Percentiles rank a stretch among this genome's conserved stretches.
Evolutionary conservation across 1,140 invertebrate genomes (phyloP).

Genomic region (Dendroctonus ponderosae): DNA sequence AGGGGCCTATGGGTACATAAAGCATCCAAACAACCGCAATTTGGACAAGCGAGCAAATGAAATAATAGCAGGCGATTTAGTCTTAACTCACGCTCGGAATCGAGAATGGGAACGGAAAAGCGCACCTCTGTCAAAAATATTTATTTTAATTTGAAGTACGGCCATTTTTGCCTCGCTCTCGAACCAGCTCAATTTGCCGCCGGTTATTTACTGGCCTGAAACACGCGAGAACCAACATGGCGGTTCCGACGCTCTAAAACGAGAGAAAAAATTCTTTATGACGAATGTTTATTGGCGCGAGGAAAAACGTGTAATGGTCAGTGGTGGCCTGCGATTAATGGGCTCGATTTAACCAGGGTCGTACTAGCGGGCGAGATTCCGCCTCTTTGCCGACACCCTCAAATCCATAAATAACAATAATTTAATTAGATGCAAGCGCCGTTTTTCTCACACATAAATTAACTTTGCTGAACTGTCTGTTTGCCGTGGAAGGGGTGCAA

Average conservation of each 20-base stretch:
- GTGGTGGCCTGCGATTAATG: slow-evolving; percentile 1
- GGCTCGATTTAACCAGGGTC: not conserved
- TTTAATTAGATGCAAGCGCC: no score
- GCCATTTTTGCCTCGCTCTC: slow-evolving; percentile 15
- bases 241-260: slow-evolving; percentile 7
- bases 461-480: no score
- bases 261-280: slow-evolving; percentile 13
- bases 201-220: slow-evolving; percentile 8
- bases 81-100: slow-evolving; percentile 9
- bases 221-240: slow-evolving; percentile 21
- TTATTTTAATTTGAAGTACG: slow-evolving; percentile 23
- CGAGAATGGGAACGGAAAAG: slow-evolving; percentile 5
- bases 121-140: slow-evolving; percentile 18
- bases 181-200: slow-evolving; percentile 16
- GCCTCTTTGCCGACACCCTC: no score
- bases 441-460: no score
- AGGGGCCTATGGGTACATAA: no score
- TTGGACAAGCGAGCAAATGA: not conserved
- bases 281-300: slow-evolving; percentile 12
- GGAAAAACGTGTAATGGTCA: slow-evolving; percentile 5
- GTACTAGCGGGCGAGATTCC: no score
- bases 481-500: not conserved
- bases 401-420: no score
- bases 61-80: not conserved
- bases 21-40: not conserved